Evolutionary conservation across 1,140 invertebrate species (phyloP), one percentile per base, ranked within the genome.

Genomic region (Galleria mellonella): DNA sequence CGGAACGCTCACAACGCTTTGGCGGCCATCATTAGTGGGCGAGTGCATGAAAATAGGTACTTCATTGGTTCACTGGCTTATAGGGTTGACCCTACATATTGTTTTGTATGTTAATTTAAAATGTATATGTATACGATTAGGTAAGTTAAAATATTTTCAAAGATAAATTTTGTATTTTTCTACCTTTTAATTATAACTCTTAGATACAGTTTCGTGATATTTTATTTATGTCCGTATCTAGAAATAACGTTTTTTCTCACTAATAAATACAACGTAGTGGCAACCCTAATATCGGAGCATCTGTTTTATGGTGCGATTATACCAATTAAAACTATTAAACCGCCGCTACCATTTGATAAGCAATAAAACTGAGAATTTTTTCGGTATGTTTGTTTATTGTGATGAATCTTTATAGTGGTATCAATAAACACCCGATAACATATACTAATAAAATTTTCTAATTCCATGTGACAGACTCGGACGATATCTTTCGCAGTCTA

Each of bases 241-340:
- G 10, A 32, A 11, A 32, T 32, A 8, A 32, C 6, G 17, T 6
- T 6, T 3, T 35, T 14, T 14, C 3, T 14, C 32, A 14, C 1
- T 9, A 35, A 9, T 14, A 4, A 35, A 35, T 14, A 35, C 12
- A 35, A 4, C 10, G 12, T 4, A 28, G 11, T 30, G 11, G 13
- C 41, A 43, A 15, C 41, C 41, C 41, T 43, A 23, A 9, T n/a
- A 37, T 9, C 14, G 50, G 40, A 50, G 56, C 72, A 76, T 73
- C 72, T 67, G 72, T 64, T 82, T 79, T 78, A 79, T 67, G 62
- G 58, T 43, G 56, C 65, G 69, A 73, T 78, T 62, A 74, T 64
- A 68, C 70, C 75, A 83, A 79, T 83, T 83, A 83, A 83, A 83
- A 74, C 72, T 78, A 83, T 83, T 79, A 72, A 62, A 55, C 61